Base-by-base conservation (phyloP, 1,140 invertebrate genomes). In the Heliconius nattereri region DNA sequence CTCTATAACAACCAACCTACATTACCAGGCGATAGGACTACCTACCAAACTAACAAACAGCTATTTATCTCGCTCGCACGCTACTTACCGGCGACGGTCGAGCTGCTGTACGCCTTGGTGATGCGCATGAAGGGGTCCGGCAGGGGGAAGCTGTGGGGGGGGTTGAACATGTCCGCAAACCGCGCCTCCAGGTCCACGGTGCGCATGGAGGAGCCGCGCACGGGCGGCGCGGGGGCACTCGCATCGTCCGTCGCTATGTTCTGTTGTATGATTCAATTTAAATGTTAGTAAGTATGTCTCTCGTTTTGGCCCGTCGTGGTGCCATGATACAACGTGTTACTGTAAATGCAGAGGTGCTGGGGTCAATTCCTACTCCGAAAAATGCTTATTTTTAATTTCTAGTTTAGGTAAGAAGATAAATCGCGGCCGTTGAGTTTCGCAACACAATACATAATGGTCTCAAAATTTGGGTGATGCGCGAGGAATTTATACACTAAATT, bases 41-140 rank as follows among this genome's bases (percentile, higher is more conserved):
- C 54, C 54, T 52, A 52, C 49, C 13, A 19, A 16, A 52, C 49
- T 45, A 45, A 45, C 40, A 45, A 45, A 13, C 40, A 45, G 19
- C 49, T 52, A 52, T 52, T 16, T 20, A 20, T 52, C 49, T 52
- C 20, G 52, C 52, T 54, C 52, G 52, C 52, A 88, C 76, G 84
- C 74, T 86, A 92, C 91, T 92, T 92, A 94, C 92, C 91, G 72
- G 90, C 86, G 40, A 86, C 85, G 45, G 92, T 88, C 75, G 89
- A 84, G 86, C 94, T 94, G 89, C 88, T 92, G 89, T 95, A 95
- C 13, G 89, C 94, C 86, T 95, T 95, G 45, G 90, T 85, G 87
- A 94, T 85, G 80, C 94, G 86, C 66, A 93, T 86, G 87, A 95
- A 95, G 78, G 93, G 89, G 78, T 92, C 92, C 19, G 94, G 94